Evolutionary conservation across 2,888 invertebrate species (phyloP).

Genomic region (Malthinus seriepunctatus): DNA sequence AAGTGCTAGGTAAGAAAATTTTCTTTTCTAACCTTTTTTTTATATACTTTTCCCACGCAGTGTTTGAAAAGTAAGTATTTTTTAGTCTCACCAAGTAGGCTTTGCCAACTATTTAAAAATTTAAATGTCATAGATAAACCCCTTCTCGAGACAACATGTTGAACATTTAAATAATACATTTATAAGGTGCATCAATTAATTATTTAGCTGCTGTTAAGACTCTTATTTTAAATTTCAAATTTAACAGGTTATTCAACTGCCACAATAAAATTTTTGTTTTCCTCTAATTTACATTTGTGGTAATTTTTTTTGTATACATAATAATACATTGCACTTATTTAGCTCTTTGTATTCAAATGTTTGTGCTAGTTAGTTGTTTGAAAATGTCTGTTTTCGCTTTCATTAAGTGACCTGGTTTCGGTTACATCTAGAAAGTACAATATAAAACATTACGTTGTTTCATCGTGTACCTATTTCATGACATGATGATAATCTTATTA

Average conservation of each 20-base stretch:
- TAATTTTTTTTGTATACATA: conserved; percentile 25
- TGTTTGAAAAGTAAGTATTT: too few species aligned
- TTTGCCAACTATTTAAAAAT: too few species aligned
- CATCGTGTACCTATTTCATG: conserved; percentile 34
- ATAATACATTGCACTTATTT: conserved; percentile 30
- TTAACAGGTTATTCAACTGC: conserved; percentile 2
- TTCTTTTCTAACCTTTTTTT: too few species aligned
- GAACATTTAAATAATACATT: too few species aligned
- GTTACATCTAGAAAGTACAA: conserved; percentile 54
- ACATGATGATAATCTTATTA: conserved; percentile 19
- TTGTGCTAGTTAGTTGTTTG: conserved; percentile 46
- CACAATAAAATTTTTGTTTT: conserved; percentile 11
- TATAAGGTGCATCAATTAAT: too few species aligned
- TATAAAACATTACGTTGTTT: conserved; percentile 35
- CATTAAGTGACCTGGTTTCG: conserved; percentile 53
- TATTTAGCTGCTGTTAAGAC: too few species aligned
- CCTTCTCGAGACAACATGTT: too few species aligned
- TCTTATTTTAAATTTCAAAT: neutral
- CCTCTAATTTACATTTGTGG: conserved; percentile 16
- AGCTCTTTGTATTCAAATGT: conserved; percentile 50
- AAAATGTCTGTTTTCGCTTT: conserved; percentile 53
- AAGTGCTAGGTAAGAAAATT: too few species aligned
- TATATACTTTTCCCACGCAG: too few species aligned
- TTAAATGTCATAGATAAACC: too few species aligned
- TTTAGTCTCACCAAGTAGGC: too few species aligned